A percentile compares a stretch with the other conserved stretches of the same genome.
phyloP scores from a whole-genome alignment of 2,888 invertebrate species.

The Ectobius pallidus region DNA sequence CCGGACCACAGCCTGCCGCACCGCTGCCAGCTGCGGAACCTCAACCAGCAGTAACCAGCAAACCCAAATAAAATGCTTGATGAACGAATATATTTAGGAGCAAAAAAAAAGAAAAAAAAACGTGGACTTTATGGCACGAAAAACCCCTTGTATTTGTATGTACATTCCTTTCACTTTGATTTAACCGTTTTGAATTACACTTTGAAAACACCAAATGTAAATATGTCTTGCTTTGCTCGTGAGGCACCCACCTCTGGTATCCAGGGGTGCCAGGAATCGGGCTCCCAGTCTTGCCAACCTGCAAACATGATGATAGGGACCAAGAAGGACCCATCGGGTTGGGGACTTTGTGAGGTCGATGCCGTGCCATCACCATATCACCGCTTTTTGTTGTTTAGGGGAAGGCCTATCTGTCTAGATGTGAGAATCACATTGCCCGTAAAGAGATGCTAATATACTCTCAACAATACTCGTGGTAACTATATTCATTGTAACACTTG shows the following conservation, averaged over 20 bases:
- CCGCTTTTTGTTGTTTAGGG: not conserved
- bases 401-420: not conserved
- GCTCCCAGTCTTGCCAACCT: too few species aligned
- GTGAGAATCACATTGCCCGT: not conserved
- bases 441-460: not conserved
- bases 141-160: not conserved
- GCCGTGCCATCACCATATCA: too few species aligned
- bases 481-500: conserved; percentile 1
- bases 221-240: not conserved
- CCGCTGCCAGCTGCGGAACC: not conserved
- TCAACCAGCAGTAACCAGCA: not conserved
- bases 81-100: not conserved
- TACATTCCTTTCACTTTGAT: not conserved
- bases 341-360: not conserved
- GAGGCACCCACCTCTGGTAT: conserved; percentile 11
- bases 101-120: not conserved
- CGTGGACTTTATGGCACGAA: not conserved
- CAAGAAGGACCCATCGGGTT: not conserved
- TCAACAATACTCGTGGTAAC: not conserved
- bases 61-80: not conserved
- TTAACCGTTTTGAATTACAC: too few species aligned
- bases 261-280: conserved; percentile 4
- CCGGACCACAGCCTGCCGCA: not conserved
- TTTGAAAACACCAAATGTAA: not conserved
- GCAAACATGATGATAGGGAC: not conserved